phyloP scores from a whole-genome alignment of 1,140 invertebrate genomes.

The Drosophila grimshawi region DNA sequence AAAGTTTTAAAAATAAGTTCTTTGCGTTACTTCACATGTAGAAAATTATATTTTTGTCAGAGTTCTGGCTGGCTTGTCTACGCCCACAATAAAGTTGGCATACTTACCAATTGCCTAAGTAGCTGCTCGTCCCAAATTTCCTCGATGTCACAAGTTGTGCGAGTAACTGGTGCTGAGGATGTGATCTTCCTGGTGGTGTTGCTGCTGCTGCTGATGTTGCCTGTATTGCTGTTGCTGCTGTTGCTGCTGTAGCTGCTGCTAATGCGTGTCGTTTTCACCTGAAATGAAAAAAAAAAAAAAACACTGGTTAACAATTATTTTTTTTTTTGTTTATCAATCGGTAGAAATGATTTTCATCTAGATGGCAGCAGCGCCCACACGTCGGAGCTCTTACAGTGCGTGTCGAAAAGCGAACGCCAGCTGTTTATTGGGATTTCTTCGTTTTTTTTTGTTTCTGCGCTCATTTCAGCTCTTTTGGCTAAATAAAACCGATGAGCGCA shows the following conservation, averaged over 20 bases:
- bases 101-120: slow-evolving; percentile 89
- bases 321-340: slow-evolving; percentile 71
- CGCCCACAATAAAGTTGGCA: too few relatives aligned
- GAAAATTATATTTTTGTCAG: neutral
- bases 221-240: slow-evolving; percentile 45
- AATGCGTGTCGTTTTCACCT: slow-evolving; percentile 85
- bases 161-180: slow-evolving; percentile 84
- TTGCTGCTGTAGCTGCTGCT: slow-evolving; percentile 69
- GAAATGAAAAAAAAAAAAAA: slow-evolving; percentile 51
- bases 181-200: slow-evolving; percentile 53
- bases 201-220: slow-evolving; percentile 50
- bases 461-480: slow-evolving; percentile 30
- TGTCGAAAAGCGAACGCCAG: slow-evolving; percentile 51
- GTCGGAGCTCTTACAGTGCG: neutral
- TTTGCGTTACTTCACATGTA: too few relatives aligned
- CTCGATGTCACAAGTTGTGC: slow-evolving; percentile 87
- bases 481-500: slow-evolving; percentile 73
- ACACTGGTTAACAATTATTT: slow-evolving; percentile 15
- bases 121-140: slow-evolving; percentile 90
- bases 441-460: neutral
- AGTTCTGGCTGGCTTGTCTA: neutral
- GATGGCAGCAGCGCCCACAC: neutral
- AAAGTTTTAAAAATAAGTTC: too few relatives aligned
- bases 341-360: slow-evolving; percentile 46
- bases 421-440: slow-evolving; percentile 41